Conservation (phyloP, 1,140 invertebrate genomes). For the Drosophila subobscura region DNA sequence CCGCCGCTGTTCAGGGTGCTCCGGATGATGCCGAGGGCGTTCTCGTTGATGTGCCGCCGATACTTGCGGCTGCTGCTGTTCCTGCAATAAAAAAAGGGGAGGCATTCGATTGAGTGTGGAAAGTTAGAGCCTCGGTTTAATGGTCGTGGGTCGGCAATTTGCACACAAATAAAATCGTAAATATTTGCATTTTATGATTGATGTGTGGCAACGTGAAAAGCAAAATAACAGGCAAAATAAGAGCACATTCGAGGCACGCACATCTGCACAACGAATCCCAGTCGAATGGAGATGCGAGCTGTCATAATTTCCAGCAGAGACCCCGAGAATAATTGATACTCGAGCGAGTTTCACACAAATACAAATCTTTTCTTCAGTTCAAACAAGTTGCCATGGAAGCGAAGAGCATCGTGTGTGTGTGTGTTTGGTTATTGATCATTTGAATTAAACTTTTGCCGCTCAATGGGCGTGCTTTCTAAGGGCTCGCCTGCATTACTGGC, state of each 20-base stretch:
- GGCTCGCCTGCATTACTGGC: constrained; percentile 48
- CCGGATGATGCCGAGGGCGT: constrained; percentile 74
- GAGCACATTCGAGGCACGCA: constrained; percentile 66
- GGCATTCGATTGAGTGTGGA: constrained; percentile 13
- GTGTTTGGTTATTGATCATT: constrained; percentile 15
- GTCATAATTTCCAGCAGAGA: constrained; percentile 23
- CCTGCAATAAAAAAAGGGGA: constrained; percentile 48
- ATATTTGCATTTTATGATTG: constrained; percentile 83
- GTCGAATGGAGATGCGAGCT: constrained; percentile 1
- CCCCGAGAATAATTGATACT: constrained; percentile 43
- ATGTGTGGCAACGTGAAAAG: constrained; percentile 58
- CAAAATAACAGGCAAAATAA: constrained; percentile 35
- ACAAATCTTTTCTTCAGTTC: constrained; percentile 10
- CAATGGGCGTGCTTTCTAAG: constrained; percentile 47
- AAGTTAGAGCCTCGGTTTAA: constrained; percentile 31
- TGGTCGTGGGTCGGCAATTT: constrained; percentile 52
- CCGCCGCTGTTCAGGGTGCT: constrained; percentile 75
- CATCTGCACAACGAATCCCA: constrained; percentile 18
- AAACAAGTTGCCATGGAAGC: constrained; percentile 1
- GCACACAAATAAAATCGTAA: constrained; percentile 77
- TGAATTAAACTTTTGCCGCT: constrained; percentile 37
- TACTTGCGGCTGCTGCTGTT: constrained; percentile 77
- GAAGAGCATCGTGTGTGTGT: constrained; percentile 8
- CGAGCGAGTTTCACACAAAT: constrained; percentile 20
- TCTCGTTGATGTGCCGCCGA: constrained; percentile 80